phyloP scores from a whole-genome alignment of 2,797 vertebrate genomes.

The Malurus splendens region DNA sequence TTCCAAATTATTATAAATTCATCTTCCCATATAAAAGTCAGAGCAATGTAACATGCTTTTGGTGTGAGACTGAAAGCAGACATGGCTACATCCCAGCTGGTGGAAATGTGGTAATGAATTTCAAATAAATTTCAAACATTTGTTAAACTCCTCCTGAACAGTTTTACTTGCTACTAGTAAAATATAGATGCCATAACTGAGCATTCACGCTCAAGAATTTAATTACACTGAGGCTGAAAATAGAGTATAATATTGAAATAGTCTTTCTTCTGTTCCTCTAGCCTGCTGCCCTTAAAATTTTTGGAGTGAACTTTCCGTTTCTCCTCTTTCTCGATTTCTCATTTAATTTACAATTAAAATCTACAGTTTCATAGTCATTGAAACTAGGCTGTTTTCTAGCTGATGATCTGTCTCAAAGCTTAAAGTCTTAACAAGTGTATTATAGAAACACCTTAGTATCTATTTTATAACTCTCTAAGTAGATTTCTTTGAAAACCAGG shows the following conservation, averaged over 20 bases:
- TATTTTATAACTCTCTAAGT: neutral
- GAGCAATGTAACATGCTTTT: neutral
- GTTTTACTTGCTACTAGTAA: constrained; percentile 27
- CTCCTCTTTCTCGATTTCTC: neutral
- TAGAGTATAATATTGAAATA: neutral
- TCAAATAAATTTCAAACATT: constrained; percentile 46
- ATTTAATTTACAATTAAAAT: neutral
- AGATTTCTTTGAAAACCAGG: neutral
- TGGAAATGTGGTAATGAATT: constrained; percentile 43
- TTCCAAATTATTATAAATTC: constrained; percentile 31
- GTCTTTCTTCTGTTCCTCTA: neutral
- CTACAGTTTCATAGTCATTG: neutral
- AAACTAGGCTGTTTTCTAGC: neutral
- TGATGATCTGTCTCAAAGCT: neutral
- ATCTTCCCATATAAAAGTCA: neutral
- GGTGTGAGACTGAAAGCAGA: constrained; percentile 46
- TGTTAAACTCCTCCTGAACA: constrained; percentile 28
- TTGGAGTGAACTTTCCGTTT: neutral
- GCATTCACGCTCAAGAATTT: constrained; percentile 10
- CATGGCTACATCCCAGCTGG: constrained; percentile 2
- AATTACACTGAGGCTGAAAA: constrained; percentile 18
- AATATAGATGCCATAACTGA: constrained; percentile 31
- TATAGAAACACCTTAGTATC: neutral
- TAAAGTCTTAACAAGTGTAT: neutral
- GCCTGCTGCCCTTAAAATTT: neutral